These are phyloP conservation scores for Pristiophorus japonicus DNA, from an alignment of 2,113 vertebrate genomes.

Conservation along the genomic window DNA sequence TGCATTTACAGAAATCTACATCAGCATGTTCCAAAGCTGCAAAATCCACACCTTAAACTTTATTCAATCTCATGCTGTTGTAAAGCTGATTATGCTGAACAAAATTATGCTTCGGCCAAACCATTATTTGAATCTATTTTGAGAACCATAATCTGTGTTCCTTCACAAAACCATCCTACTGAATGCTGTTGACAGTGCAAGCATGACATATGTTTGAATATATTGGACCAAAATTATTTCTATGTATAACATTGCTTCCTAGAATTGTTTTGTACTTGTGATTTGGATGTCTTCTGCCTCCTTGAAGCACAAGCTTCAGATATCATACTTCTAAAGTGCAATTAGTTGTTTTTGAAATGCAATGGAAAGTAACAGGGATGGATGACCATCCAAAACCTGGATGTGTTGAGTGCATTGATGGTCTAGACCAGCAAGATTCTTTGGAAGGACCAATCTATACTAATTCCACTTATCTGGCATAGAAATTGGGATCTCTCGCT, in stretches of 20 bases:
- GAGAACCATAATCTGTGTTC: neutral
- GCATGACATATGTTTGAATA: neutral
- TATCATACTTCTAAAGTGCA: neutral
- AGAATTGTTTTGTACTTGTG: too few species aligned
- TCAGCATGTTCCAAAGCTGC: neutral
- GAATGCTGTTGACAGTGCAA: neutral
- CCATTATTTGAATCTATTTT: neutral
- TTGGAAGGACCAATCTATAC: neutral
- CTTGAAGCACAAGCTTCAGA: too few species aligned
- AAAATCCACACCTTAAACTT: neutral
- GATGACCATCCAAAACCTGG: neutral
- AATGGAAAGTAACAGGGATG: neutral
- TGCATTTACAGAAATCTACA: neutral
- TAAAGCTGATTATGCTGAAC: neutral
- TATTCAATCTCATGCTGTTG: neutral
- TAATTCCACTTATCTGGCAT: neutral
- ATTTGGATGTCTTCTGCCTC: too few species aligned
- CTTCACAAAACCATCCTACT: neutral
- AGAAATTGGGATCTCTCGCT: neutral
- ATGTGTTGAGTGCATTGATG: neutral
- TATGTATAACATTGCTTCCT: neutral
- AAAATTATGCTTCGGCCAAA: neutral
- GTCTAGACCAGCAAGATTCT: neutral
- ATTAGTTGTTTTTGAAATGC: neutral
- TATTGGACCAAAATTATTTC: neutral